A percentile compares a stretch with the other conserved stretches of the same genome.
phyloP scores from a whole-genome alignment of 2,888 invertebrate species.

The Archips crataeganus region DNA sequence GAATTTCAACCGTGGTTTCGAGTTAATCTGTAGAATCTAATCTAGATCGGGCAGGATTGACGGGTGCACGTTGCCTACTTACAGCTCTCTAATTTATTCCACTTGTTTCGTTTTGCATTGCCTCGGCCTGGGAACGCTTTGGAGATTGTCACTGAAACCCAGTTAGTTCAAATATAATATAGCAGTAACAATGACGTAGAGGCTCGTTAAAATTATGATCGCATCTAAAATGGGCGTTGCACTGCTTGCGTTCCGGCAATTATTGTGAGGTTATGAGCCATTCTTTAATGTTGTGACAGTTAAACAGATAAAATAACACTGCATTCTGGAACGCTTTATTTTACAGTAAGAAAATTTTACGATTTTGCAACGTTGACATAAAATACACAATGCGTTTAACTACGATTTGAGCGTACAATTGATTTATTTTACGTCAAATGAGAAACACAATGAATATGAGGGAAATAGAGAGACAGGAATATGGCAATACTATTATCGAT shows the following conservation, averaged over 20 bases:
- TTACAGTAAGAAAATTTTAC: background rate
- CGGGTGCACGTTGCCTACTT: slow-evolving; percentile 58
- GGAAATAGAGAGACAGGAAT: background rate
- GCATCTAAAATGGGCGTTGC: slow-evolving; percentile 34
- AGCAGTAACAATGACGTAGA: slow-evolving; percentile 28
- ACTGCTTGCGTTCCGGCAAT: slow-evolving; percentile 35
- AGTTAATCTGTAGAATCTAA: slow-evolving; percentile 63
- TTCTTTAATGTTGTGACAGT: slow-evolving; percentile 31
- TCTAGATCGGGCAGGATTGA: slow-evolving; percentile 64
- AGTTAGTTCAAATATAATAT: slow-evolving; percentile 24
- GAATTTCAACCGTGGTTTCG: slow-evolving; percentile 54
- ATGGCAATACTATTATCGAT: background rate
- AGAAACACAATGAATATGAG: background rate
- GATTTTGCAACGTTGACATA: background rate
- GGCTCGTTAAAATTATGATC: slow-evolving; percentile 36
- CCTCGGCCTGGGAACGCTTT: slow-evolving; percentile 33
- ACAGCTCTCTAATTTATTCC: slow-evolving; percentile 62
- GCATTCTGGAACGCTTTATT: slow-evolving; percentile 11
- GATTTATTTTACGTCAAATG: background rate
- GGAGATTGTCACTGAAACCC: slow-evolving; percentile 33
- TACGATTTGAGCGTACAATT: background rate
- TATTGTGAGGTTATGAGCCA: slow-evolving; percentile 32
- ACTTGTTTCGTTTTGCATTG: slow-evolving; percentile 49
- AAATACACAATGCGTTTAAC: background rate
- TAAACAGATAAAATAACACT: slow-evolving; percentile 11